phyloP scores from a whole-genome alignment of 64 coral and sea anemone genomes.

The Stylophora pistillata region DNA sequence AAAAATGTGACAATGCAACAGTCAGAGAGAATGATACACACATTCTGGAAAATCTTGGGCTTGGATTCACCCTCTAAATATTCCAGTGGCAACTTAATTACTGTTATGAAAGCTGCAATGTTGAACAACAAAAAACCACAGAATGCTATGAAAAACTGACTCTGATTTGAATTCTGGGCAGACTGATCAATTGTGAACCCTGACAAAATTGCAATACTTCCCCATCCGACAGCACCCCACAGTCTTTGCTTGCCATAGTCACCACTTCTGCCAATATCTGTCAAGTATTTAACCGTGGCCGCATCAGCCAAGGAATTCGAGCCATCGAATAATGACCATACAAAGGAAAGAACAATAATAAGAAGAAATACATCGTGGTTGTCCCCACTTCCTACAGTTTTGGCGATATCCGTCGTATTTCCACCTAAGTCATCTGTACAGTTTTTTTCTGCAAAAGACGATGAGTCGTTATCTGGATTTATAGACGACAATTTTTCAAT shows the following conservation, averaged over 20 bases:
- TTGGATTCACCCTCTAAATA: slow-evolving; percentile 39
- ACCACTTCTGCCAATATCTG: not conserved
- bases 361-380: not conserved
- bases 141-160: slow-evolving; percentile 52
- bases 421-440: not conserved
- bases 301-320: slow-evolving; percentile 27
- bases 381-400: not conserved
- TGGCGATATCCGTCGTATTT: not conserved
- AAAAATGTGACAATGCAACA: slow-evolving; percentile 39
- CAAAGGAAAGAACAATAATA: not conserved
- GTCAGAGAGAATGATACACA: slow-evolving; percentile 21
- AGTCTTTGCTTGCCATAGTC: slow-evolving; percentile 62
- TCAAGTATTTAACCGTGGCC: slow-evolving; percentile 25
- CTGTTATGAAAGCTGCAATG: not conserved
- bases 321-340: not conserved
- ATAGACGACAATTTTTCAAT: not conserved
- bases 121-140: slow-evolving; percentile 42
- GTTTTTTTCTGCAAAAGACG: not conserved
- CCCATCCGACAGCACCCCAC: slow-evolving; percentile 54
- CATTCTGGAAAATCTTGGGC: not conserved
- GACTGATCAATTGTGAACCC: slow-evolving; percentile 49
- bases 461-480: not conserved
- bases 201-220: slow-evolving; percentile 38
- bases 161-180: slow-evolving; percentile 1
- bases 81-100: slow-evolving; percentile 18